Conservation (phyloP, 64 coral and sea anemone species). For the Stichodactyla mertensii region DNA sequence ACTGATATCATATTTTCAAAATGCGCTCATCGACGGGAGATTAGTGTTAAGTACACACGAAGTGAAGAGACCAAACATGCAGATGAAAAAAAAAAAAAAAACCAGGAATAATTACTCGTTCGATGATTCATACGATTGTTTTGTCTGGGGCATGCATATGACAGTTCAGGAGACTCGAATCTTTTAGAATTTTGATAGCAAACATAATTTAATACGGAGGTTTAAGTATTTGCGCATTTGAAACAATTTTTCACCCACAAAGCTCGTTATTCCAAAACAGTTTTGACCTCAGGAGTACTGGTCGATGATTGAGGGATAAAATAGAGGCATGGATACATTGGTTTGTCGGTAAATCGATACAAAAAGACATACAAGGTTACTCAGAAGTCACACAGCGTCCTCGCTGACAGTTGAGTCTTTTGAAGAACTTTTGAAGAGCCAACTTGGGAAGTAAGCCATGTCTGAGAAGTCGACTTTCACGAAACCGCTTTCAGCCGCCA, state of each 20-base stretch:
- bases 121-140: neutral
- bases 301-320: neutral
- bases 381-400: neutral
- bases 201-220: neutral
- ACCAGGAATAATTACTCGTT: neutral
- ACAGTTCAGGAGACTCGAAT: neutral
- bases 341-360: constrained; percentile 2
- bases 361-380: neutral
- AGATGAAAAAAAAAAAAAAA: neutral
- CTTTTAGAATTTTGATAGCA: neutral
- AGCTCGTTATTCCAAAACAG: neutral
- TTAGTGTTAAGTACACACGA: constrained; percentile 2
- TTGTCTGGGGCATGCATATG: neutral
- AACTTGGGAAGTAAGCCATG: neutral
- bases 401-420: neutral
- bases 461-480: neutral
- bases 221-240: neutral
- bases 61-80: neutral
- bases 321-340: neutral
- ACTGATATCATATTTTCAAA: neutral
- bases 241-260: neutral
- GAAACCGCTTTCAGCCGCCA: neutral
- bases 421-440: neutral
- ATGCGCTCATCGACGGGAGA: neutral
- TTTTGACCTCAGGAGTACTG: neutral